Evolutionary conservation across 2,888 invertebrate genomes (phyloP).

Genomic region (Nemotelus nigrinus): DNA sequence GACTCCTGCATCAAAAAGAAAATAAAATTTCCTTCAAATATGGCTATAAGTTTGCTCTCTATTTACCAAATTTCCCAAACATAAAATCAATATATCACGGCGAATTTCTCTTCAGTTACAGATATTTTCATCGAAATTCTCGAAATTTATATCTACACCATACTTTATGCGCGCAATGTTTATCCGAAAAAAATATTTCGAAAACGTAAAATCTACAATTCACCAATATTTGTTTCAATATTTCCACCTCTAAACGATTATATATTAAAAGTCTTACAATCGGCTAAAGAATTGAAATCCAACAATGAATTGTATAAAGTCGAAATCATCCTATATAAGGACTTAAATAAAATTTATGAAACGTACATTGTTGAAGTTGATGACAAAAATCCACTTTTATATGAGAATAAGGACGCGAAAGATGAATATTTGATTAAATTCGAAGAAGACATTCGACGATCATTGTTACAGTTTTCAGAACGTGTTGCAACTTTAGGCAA

Average conservation of each 20-base stretch:
- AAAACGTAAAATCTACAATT: constrained; percentile 60
- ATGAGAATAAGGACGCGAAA: constrained; percentile 26
- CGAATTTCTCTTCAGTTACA: constrained; percentile 12
- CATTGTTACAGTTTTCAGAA: constrained; percentile 58
- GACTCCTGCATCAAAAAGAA: too few relatives aligned
- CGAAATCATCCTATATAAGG: constrained; percentile 58
- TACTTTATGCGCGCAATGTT: constrained; percentile 59
- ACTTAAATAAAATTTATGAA: constrained; percentile 53
- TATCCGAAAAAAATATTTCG: constrained; percentile 62
- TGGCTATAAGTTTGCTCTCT: too few relatives aligned
- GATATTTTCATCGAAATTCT: constrained; percentile 60
- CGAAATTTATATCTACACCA: constrained; percentile 61
- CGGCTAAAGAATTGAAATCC: constrained; percentile 56
- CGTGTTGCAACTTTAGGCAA: constrained; percentile 57
- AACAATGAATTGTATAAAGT: constrained; percentile 55
- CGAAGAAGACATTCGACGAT: constrained; percentile 59
- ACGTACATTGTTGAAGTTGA: constrained; percentile 52
- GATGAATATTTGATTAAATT: constrained; percentile 60
- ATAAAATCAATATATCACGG: too few relatives aligned
- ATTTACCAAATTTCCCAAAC: too few relatives aligned
- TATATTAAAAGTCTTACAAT: constrained; percentile 56
- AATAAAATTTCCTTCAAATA: too few relatives aligned
- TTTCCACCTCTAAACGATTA: constrained; percentile 61
- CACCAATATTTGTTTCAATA: constrained; percentile 58
- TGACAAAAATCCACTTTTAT: constrained; percentile 46